Base-by-base conservation (phyloP, 2,797 vertebrate species). In the Pygocentrus nattereri region DNA sequence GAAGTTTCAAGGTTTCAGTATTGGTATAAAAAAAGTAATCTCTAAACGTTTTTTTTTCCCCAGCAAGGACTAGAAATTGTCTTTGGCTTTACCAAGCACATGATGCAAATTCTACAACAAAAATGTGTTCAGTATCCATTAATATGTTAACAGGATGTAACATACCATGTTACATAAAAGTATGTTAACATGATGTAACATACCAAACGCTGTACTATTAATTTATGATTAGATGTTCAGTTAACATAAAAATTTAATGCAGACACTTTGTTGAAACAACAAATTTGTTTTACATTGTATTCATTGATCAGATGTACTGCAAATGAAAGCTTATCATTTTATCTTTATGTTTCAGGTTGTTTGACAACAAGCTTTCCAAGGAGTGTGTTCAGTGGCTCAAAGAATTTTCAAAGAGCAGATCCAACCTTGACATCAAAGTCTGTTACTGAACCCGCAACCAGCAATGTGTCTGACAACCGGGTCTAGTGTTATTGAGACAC, bases 291-390 rank as follows among this genome's bases (percentile, higher is more conserved):
- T 4, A 61, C 4, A 5, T 2, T 13, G 10, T 61, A 13, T 8
- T 27, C 5, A 27, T 61, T 27, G 13, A 61, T 61, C 23, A 13
- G 23, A 27, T 16, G 12, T 27, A 61, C 12, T 38, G 34, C 5
- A 19, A 5, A 23, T 67, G 5, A 19, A 27, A 25, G 15, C 7
- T 6, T 54, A 16, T 15, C 76, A 65, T 76, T 74, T 6, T 50
- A 21, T 82, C 65, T 71, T 8, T 56, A 50, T 59, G 47, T 72
- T 64, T 13, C 67, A 89, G 88, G 88, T 16, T 89, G 77, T 89
- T 87, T 78, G 88, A 90, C 83, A 90, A 90, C 86, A 90, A 88
- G 76, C 49, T 90, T 12, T 86, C 88, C 7, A 90, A 85, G 75
- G 84, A 86, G 5, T 81, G 87, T 15, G 88, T 90, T 5, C 80